phyloP scores from a whole-genome alignment of 2,888 invertebrate genomes.

The Pseudococcus jackbeardsleyi region DNA sequence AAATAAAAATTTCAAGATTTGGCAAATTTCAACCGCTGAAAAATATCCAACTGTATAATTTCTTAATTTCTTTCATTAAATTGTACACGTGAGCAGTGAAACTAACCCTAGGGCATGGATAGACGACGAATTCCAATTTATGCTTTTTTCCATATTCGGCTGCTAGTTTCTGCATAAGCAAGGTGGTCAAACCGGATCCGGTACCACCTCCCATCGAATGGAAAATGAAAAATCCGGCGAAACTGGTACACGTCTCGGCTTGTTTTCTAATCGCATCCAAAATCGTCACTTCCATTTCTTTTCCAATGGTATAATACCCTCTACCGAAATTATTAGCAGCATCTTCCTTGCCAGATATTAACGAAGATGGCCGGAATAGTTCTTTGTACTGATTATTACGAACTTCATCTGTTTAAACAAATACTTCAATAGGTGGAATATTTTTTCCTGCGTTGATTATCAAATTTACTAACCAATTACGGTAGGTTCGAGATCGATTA shows the following conservation, averaged over 20 bases:
- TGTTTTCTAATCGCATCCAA: slow-evolving; percentile 56
- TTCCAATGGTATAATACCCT: slow-evolving; percentile 58
- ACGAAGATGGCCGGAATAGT: slow-evolving; percentile 53
- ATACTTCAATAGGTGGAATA: background rate
- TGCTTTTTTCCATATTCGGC: slow-evolving; percentile 45
- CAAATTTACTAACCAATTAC: background rate
- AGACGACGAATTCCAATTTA: slow-evolving; percentile 55
- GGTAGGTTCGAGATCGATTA: slow-evolving; percentile 29
- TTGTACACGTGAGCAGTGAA: background rate
- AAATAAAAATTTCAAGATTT: no score
- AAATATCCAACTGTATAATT: background rate
- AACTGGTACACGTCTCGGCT: slow-evolving; percentile 33
- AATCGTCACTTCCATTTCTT: slow-evolving; percentile 42
- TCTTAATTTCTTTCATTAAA: no score
- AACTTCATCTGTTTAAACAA: slow-evolving; percentile 48
- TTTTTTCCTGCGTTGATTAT: background rate
- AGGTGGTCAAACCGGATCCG: slow-evolving; percentile 54
- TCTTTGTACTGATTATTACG: slow-evolving; percentile 60
- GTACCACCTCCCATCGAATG: slow-evolving; percentile 60
- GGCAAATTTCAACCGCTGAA: no score
- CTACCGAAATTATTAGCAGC: slow-evolving; percentile 58
- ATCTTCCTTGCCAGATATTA: slow-evolving; percentile 58
- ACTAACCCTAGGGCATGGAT: slow-evolving; percentile 66
- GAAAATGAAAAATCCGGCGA: slow-evolving; percentile 55
- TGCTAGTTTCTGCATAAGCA: slow-evolving; percentile 43